phyloP scores from a whole-genome alignment of 2,888 invertebrate species.

The Ferrisia virgata region DNA sequence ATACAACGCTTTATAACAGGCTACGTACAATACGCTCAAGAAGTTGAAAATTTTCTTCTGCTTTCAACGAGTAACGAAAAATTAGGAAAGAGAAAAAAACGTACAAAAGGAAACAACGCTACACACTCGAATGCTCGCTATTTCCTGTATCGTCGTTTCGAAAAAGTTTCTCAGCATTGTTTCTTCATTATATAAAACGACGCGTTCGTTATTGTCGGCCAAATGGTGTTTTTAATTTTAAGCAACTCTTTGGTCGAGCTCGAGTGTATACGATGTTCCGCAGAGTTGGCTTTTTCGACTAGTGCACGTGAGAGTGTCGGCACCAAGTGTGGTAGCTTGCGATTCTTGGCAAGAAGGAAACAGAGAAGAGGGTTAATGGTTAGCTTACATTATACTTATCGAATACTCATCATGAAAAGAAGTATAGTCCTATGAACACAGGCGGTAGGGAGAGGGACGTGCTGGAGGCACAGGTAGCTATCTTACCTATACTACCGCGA shows the following conservation, averaged over 20 bases:
- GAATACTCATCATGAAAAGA: too few relatives aligned
- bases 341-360: too few relatives aligned
- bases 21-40: too few relatives aligned
- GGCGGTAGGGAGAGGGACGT: too few relatives aligned
- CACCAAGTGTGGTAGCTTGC: too few relatives aligned
- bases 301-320: too few relatives aligned
- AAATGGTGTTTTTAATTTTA: conserved; percentile 7
- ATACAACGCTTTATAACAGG: not conserved
- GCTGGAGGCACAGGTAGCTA: too few relatives aligned
- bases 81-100: not conserved
- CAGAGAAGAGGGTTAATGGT: too few relatives aligned
- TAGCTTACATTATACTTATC: too few relatives aligned
- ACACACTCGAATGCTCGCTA: conserved; percentile 20
- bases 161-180: conserved; percentile 26
- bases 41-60: not conserved
- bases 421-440: too few relatives aligned
- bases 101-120: not conserved
- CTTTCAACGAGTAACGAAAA: not conserved
- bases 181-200: not conserved
- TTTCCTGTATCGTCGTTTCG: not conserved
- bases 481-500: too few relatives aligned
- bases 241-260: not conserved
- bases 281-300: not conserved
- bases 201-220: too few relatives aligned
- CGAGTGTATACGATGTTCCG: not conserved